Base-by-base conservation (phyloP, 2,888 invertebrate species). In the Dolomedes plantarius region DNA sequence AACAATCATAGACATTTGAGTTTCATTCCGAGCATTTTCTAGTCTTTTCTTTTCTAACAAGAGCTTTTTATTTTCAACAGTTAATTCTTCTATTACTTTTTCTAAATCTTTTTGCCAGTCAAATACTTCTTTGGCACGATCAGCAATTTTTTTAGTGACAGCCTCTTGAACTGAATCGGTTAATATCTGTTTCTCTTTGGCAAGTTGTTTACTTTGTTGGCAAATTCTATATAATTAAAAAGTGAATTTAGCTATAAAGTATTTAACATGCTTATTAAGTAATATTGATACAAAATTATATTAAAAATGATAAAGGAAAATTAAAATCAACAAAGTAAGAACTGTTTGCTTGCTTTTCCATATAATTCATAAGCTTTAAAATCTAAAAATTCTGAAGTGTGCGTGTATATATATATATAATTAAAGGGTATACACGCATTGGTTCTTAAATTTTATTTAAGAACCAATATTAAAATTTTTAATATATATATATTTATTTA, bases 101-200 rank as follows among this genome's bases (percentile, higher is more conserved):
- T 95, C 95, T 28, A 96, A 92, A 89, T 95, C 95, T 23, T 93
- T 93, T 92, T 95, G 95, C 95, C 95, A 95, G 89, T 94, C 93
- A 89, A 94, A 94, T 76, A 96, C 92, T 87, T 95, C 94, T 89
- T 93, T 93, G 6, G 94, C 94, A 72, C 95, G 93, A 88, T 93
- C 93, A 75, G 93, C 93, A 23, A 96, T 90, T 80, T 94, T 92
- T 87, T 94, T 94, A 0, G 94, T 94, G 86, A 94, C 95, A 88
- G 95, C 94, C 64, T 92, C 92, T 90, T 96, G 95, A 27, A 93
- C 93, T 2, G 74, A 62, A 1, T 87, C 75, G 2, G 87, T 87
- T 3, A 87, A 39, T n/a, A 82, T 69, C 6, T 68, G 62, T n/a
- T 87, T 87, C 16, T 87, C 87, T n/a, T 81, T 77, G 9, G 82